Conservation (phyloP, 2,797 vertebrate genomes). For the Scolopax rusticola region DNA sequence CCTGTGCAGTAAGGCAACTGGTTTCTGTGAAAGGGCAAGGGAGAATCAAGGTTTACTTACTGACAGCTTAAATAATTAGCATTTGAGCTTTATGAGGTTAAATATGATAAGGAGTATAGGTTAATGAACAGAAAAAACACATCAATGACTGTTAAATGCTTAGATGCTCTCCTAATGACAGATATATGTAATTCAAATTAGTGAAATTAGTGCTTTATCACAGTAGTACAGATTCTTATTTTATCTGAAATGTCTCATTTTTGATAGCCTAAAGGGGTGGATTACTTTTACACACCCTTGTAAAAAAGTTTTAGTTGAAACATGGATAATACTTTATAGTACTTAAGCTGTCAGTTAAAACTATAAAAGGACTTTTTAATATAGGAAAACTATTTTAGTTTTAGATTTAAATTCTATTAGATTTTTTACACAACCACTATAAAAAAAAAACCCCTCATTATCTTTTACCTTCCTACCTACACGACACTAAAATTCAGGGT, state of each 20-base stretch:
- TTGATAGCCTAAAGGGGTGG: neutral
- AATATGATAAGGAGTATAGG: neutral
- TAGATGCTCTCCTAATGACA: neutral
- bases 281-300: neutral
- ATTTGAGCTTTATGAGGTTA: neutral
- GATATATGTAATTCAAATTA: neutral
- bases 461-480: neutral
- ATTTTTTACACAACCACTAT: neutral
- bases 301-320: neutral
- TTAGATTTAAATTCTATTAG: neutral
- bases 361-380: neutral
- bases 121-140: neutral
- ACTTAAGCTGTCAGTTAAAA: neutral
- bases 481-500: neutral
- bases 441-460: rapidly evolving
- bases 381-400: neutral
- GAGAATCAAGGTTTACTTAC: neutral
- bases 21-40: neutral
- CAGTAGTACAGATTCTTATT: neutral
- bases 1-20: neutral
- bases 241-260: neutral
- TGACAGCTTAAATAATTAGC: neutral
- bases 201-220: neutral
- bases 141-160: neutral
- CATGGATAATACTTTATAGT: neutral